Evolutionary conservation across 2,797 vertebrate species (phyloP), one percentile per base, ranked within the genome.

Genomic region (Enteromius thamalakanensis): DNA sequence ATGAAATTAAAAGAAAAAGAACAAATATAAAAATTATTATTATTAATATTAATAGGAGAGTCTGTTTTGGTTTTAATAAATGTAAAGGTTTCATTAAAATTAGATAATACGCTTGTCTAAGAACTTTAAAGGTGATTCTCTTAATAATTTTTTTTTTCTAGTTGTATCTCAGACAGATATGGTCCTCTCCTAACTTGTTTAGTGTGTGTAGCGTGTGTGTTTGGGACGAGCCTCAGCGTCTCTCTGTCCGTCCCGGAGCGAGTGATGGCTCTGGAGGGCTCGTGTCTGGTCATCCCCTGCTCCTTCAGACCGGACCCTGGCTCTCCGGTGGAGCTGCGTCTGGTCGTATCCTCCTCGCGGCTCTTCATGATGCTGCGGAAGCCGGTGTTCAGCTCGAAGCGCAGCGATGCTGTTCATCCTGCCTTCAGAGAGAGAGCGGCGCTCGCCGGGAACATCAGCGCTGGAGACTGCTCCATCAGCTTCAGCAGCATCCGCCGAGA

Each of bases 241-340:
- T 88, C 92, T 4, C 91, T 89, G 37, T 85, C 89, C 0, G 87
- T 92, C 79, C 95, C 94, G 0, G 90, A 80, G 9, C 87, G 45
- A 4, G 90, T 96, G 67, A 83, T 72, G 4, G 95, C 92, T 8
- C 68, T 95, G 60, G 87, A 76, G 51, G 95, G 95, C 64, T 95
- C 94, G 29, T 96, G 96, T 2, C 93, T 94, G 74, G 88, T 95
- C 85, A 91, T 96, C 58, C 95, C 95, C 65, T 96, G 96, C 90
- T 93, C 94, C 1, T 95, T 94, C 88, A 80, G 85, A 0, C 89
- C 84, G 1, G 9, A 21, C 55, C 78, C 21, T 1, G 49, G 85
- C 32, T 17, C 87, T 72, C 53, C 69, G 76, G 80, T 93, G 76
- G 88, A 93, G 0, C 87, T 94, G 45, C 82, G 89, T 14, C 34